Conservation (phyloP, 2,797 vertebrate genomes). For the Chelidonichthys spinosus region DNA sequence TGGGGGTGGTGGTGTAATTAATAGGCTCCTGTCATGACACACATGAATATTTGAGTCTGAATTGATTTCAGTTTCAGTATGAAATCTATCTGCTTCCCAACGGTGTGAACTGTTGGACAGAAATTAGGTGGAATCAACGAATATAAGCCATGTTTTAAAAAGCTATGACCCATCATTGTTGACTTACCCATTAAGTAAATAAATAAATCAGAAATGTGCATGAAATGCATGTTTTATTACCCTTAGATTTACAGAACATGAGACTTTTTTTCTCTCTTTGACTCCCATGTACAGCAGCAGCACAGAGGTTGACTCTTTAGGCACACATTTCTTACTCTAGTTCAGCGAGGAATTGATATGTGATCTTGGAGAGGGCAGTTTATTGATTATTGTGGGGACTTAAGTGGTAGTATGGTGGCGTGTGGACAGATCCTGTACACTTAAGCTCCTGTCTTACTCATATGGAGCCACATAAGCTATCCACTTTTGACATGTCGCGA, state of each 20-base stretch:
- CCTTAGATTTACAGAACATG: slow-evolving; percentile 1
- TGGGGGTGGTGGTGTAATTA: slow-evolving; percentile 85
- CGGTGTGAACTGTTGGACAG: slow-evolving; percentile 18
- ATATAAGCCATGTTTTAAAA: slow-evolving; percentile 5
- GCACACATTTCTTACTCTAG: slow-evolving; percentile 63
- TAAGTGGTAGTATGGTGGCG: slow-evolving; percentile 59
- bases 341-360: slow-evolving; percentile 76
- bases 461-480: slow-evolving; percentile 55
- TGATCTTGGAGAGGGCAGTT: slow-evolving; percentile 69
- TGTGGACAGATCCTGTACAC: slow-evolving; percentile 62
- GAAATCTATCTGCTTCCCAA: slow-evolving; percentile 89
- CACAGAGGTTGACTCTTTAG: slow-evolving; percentile 58
- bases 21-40: slow-evolving; percentile 88
- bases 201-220: not conserved
- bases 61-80: slow-evolving; percentile 94
- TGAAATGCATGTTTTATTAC: not conserved
- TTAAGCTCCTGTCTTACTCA: slow-evolving; percentile 59
- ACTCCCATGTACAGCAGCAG: slow-evolving; percentile 31
- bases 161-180: not conserved
- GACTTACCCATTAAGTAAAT: not conserved
- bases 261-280: not conserved
- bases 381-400: slow-evolving; percentile 80
- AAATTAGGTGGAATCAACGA: not conserved
- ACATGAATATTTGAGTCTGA: slow-evolving; percentile 92
- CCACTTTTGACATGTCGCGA: slow-evolving; percentile 70